Conservation (phyloP, 2,888 invertebrate genomes). For the Sarcophaga rosellei region DNA sequence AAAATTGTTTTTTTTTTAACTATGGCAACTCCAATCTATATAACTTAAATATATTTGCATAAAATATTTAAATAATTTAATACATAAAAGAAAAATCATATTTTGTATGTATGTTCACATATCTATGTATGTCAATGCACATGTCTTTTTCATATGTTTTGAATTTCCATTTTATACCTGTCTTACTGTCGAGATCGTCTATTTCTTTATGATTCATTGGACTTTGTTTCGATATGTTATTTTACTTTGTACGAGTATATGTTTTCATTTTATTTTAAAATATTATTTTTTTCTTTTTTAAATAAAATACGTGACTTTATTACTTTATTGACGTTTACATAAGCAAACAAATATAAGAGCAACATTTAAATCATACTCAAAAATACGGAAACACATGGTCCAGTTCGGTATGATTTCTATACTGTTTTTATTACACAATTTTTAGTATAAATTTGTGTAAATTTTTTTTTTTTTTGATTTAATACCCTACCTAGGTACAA, state of each 20-base stretch:
- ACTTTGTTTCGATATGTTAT: conserved; percentile 5
- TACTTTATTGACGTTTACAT: conserved; percentile 68
- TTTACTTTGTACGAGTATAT: conserved; percentile 8
- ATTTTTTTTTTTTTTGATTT: neutral
- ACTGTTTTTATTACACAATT: neutral
- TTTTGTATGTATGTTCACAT: neutral
- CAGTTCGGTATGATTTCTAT: conserved; percentile 49
- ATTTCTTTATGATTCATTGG: conserved; percentile 31
- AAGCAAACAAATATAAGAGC: conserved; percentile 44
- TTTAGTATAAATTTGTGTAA: neutral
- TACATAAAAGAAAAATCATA: neutral
- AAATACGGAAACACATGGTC: conserved; percentile 56
- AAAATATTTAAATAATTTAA: too few species aligned
- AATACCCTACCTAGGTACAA: neutral
- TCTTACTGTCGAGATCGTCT: conserved; percentile 49
- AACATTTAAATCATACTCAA: conserved; percentile 29
- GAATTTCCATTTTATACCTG: conserved; percentile 21
- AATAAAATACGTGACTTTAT: conserved; percentile 70
- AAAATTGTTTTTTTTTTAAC: too few species aligned
- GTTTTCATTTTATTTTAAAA: conserved; percentile 21
- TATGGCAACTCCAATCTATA: too few species aligned
- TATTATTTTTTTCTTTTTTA: conserved; percentile 40
- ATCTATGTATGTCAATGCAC: neutral
- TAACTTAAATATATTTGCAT: too few species aligned
- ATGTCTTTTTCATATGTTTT: neutral